These are phyloP conservation scores for Cetoscarus ocellatus DNA, from an alignment of 2,797 vertebrate genomes.

Conservation along the genomic window DNA sequence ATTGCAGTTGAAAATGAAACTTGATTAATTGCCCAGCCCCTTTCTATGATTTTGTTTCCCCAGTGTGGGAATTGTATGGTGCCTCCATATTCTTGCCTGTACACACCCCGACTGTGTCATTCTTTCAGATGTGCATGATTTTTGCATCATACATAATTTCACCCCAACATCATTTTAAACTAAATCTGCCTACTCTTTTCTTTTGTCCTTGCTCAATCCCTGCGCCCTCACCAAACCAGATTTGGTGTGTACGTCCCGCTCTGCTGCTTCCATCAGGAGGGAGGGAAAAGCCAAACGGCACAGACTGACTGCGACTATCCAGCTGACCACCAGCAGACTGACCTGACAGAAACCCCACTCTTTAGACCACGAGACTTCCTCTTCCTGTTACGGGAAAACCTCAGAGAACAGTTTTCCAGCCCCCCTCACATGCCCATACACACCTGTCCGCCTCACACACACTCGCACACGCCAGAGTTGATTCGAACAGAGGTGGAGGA, in stretches of 20 bases:
- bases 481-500: slow-evolving; percentile 98
- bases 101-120: neutral
- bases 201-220: neutral
- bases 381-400: slow-evolving; percentile 92
- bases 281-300: slow-evolving; percentile 85
- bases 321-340: slow-evolving; percentile 82
- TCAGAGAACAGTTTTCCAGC: slow-evolving; percentile 94
- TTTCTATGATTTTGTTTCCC: too few species aligned
- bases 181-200: slow-evolving; percentile 21
- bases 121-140: slow-evolving; percentile 23
- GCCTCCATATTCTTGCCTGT: too few species aligned
- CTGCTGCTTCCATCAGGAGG: slow-evolving; percentile 98
- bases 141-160: neutral
- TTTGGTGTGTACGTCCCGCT: slow-evolving; percentile 98
- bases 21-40: too few species aligned
- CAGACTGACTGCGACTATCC: slow-evolving; percentile 89
- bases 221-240: slow-evolving; percentile 72
- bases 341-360: slow-evolving; percentile 87
- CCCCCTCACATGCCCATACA: slow-evolving; percentile 91
- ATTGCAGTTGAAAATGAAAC: too few species aligned
- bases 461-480: slow-evolving; percentile 91
- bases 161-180: neutral
- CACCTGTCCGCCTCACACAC: slow-evolving; percentile 89
- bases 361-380: slow-evolving; percentile 95
- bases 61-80: too few species aligned